These are phyloP conservation scores for Andrena minutula DNA, from an alignment of 2,888 invertebrate genomes.

Conservation along the genomic window DNA sequence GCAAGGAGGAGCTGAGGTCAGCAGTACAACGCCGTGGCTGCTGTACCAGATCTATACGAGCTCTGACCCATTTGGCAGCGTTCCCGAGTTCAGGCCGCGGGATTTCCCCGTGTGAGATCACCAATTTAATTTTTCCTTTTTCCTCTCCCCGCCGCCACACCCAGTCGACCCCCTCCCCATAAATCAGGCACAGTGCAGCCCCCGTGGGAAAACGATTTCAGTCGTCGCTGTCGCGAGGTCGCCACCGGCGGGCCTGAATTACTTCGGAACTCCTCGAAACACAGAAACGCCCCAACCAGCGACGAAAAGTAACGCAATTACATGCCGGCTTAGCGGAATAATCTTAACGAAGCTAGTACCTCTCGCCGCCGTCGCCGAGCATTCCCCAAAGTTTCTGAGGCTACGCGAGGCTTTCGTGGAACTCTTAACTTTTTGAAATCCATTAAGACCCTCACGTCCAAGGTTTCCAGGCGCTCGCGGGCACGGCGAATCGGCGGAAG, in stretches of 20 bases:
- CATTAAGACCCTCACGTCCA: too few relatives aligned
- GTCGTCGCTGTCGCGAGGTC: background rate
- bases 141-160: background rate
- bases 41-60: slow-evolving; percentile 72
- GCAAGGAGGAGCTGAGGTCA: slow-evolving; percentile 56
- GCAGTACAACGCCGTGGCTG: slow-evolving; percentile 54
- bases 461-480: too few relatives aligned
- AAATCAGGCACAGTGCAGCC: slow-evolving; percentile 17
- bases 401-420: too few relatives aligned
- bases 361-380: too few relatives aligned
- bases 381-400: too few relatives aligned
- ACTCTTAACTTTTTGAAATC: too few relatives aligned
- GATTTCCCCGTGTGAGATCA: slow-evolving; percentile 58
- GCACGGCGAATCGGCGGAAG: background rate
- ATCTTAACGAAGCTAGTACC: too few relatives aligned
- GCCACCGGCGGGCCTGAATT: too few relatives aligned
- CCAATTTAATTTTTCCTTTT: slow-evolving; percentile 50
- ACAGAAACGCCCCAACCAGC: too few relatives aligned
- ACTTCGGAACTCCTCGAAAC: too few relatives aligned
- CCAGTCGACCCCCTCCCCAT: background rate
- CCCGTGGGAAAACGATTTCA: slow-evolving; percentile 35
- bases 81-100: slow-evolving; percentile 75
- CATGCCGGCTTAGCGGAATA: too few relatives aligned
- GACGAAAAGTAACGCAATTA: too few relatives aligned
- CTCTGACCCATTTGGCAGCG: slow-evolving; percentile 83